Conservation (phyloP, 2,797 vertebrate species). For the Malurus leucopterus region DNA sequence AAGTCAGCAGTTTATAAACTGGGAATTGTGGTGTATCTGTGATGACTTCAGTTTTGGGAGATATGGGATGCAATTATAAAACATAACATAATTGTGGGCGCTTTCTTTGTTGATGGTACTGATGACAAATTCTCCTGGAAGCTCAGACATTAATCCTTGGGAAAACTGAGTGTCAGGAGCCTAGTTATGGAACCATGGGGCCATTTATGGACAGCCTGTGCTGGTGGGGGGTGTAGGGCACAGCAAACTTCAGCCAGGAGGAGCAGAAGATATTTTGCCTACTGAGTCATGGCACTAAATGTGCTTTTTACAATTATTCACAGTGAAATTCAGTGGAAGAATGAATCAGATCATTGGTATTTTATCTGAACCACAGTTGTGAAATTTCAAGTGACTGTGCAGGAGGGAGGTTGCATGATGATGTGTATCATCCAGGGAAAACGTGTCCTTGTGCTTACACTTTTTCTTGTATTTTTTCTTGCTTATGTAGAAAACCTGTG, state of each 20-base stretch:
- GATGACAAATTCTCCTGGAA: background rate
- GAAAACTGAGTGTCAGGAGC: background rate
- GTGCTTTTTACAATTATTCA: background rate
- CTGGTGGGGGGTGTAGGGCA: background rate
- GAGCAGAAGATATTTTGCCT: background rate
- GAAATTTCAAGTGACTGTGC: background rate
- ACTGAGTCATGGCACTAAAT: background rate
- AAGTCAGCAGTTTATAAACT: background rate
- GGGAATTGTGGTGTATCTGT: background rate
- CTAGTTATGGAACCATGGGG: background rate
- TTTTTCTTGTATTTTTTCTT: background rate
- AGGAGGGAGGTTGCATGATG: background rate
- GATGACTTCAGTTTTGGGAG: background rate
- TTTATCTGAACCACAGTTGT: background rate
- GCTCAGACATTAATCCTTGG: background rate
- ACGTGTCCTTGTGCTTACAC: background rate
- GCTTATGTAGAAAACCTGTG: background rate
- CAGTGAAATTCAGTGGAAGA: background rate
- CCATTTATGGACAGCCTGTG: background rate
- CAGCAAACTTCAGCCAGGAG: background rate
- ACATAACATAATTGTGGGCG: background rate
- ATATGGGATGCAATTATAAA: background rate
- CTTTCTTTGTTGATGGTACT: background rate
- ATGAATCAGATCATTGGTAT: conserved; percentile 9
- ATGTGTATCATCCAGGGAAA: background rate